A percentile compares a stretch with the other conserved stretches of the same genome.
phyloP scores from a whole-genome alignment of 2,888 invertebrate species.

The Notodonta dromedarius region DNA sequence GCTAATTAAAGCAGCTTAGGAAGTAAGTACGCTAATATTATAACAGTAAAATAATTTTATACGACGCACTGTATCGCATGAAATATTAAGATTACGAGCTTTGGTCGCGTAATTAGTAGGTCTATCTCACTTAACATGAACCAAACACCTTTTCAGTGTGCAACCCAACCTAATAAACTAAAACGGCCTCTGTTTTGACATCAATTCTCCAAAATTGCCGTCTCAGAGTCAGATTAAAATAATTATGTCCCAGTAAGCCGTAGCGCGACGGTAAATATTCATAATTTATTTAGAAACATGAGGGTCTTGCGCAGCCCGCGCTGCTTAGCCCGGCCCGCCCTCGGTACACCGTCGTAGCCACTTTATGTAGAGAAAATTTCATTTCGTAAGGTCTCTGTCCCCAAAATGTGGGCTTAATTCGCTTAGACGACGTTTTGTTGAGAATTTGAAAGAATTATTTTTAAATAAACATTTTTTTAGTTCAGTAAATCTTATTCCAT shows the following conservation, averaged over 20 bases:
- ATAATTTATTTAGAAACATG: conserved; percentile 79
- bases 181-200: conserved; percentile 60
- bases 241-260: conserved; percentile 75
- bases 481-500: conserved; percentile 10
- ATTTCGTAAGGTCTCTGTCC: conserved; percentile 68
- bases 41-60: not conserved
- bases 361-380: conserved; percentile 73
- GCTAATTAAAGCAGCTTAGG: not conserved
- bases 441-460: conserved; percentile 43
- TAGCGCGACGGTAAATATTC: conserved; percentile 77
- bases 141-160: conserved; percentile 12
- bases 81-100: not conserved
- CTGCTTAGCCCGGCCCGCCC: conserved; percentile 58
- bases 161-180: conserved; percentile 32
- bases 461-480: conserved; percentile 31
- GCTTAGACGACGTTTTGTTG: conserved; percentile 50
- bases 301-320: conserved; percentile 60
- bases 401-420: conserved; percentile 65
- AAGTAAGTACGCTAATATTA: not conserved
- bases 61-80: not conserved
- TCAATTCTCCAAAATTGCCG: conserved; percentile 70
- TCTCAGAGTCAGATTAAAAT: conserved; percentile 75
- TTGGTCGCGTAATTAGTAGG: not conserved
- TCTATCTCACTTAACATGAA: conserved; percentile 3
- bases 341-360: conserved; percentile 66